These are phyloP conservation scores for Cygnus atratus DNA, from an alignment of 2,113 vertebrate genomes.

Conservation along the genomic window DNA sequence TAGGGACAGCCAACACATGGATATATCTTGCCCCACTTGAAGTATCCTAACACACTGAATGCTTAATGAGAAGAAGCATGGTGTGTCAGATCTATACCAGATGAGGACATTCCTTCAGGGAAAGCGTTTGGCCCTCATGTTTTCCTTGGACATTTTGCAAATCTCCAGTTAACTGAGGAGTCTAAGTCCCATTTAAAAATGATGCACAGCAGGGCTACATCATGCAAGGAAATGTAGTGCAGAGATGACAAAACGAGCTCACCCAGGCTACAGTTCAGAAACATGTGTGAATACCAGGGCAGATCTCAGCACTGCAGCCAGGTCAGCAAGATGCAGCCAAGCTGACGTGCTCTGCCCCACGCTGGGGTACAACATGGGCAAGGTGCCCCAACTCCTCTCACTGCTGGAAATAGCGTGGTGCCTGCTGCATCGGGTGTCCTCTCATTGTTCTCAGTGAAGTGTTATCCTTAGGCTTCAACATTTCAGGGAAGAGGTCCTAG, in stretches of 20 bases:
- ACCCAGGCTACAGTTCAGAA: fast-evolving
- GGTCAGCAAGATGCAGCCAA: background rate
- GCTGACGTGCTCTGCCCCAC: background rate
- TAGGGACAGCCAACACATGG: background rate
- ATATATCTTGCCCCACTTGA: background rate
- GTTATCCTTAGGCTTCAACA: background rate
- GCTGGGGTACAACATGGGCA: too few species aligned
- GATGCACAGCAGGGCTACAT: background rate
- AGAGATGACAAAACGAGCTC: background rate
- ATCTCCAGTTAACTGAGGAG: background rate
- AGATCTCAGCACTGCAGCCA: background rate
- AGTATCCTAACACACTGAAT: background rate
- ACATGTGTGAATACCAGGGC: fast-evolving
- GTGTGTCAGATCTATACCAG: background rate
- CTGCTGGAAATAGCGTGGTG: background rate
- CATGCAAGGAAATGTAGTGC: background rate
- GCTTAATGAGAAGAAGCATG: background rate
- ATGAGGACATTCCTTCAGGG: background rate
- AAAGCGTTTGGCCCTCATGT: background rate
- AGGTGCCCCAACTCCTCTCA: background rate
- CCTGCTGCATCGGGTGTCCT: fast-evolving
- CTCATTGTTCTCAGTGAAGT: fast-evolving
- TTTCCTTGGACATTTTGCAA: background rate
- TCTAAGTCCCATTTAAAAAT: background rate
- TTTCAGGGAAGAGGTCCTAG: background rate